Percentiles rank a stretch among this genome's conserved stretches.
Evolutionary conservation across 2,888 invertebrate species (phyloP).

Genomic region (Sesamia inferens): DNA sequence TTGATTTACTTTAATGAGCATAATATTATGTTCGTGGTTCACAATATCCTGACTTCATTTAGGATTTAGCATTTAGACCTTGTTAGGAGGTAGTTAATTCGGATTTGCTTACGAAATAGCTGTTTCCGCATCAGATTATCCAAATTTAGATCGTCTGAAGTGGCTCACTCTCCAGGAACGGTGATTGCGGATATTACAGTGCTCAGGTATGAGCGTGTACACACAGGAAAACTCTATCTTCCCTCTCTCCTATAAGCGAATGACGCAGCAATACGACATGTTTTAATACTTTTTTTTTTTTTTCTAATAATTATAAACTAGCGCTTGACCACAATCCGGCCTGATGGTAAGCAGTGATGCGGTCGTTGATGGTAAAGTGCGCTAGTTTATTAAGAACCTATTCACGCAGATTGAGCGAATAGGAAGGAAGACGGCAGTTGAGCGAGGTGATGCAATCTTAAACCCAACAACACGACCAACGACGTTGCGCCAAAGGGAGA

Average conservation of each 20-base stretch:
- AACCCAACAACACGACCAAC: too few species aligned
- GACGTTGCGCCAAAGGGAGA: too few species aligned
- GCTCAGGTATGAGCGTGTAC: background rate
- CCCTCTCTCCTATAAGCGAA: background rate
- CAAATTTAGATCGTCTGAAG: background rate
- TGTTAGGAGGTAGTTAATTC: constrained; percentile 4
- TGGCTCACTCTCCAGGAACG: background rate
- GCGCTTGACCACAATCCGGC: too few species aligned
- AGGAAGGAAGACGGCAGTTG: too few species aligned
- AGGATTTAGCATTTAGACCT: constrained; percentile 8
- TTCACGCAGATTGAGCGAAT: too few species aligned
- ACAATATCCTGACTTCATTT: constrained; percentile 26
- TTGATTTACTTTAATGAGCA: constrained; percentile 47
- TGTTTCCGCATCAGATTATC: background rate
- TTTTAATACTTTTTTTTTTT: too few species aligned
- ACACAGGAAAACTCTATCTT: background rate
- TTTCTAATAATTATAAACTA: too few species aligned
- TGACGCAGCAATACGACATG: background rate
- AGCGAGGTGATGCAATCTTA: too few species aligned
- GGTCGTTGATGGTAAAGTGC: too few species aligned
- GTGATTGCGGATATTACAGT: background rate
- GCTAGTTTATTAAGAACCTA: too few species aligned
- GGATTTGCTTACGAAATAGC: background rate
- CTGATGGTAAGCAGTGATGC: too few species aligned
- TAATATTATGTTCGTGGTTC: constrained; percentile 32